Evolutionary conservation across 1,140 invertebrate species (phyloP), one percentile per base, ranked within the genome.

Genomic region (Lamellibrachia luymesi): DNA sequence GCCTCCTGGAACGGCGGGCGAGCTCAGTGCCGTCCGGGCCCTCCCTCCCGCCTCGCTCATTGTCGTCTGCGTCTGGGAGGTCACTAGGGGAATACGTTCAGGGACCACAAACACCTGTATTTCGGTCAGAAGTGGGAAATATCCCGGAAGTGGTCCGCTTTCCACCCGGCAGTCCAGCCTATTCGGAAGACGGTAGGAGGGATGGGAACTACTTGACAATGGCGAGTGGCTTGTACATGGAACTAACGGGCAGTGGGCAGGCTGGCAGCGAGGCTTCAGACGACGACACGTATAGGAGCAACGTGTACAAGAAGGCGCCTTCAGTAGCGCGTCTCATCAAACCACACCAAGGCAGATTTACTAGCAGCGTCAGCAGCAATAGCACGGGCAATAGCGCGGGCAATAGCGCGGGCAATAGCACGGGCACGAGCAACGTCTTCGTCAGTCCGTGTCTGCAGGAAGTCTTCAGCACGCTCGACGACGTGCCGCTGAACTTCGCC

Each of bases 401-500:
- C 92, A 38, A 64, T 8, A 38, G 38, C 38, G 22, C 22, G 27
- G 89, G 56, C 92, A 38, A 64, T 8, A 50, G 64, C 64, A 64
- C 38, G 6, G 51, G 51, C 38, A 64, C 92, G 2, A 50, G 51
- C 51, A 64, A 0, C 38, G 22, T 10, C 38, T 22, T 5, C 7
- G 27, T 51, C 92, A 52, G 27, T 51, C 38, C 51, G 38, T 64
- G 92, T 7, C 92, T 51, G 50, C 27, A 64, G 49, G 5, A 52
- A 10, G 27, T 52, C 4, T 92, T 51, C 51, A 50, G 51, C 4
- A 52, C 27, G 4, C 51, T 51, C 92, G 92, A 51, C 92, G 92
- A 92, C 38, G 56, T 92, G 8, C 92, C 92, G 92, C 92, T 92
- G 92, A 52, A 51, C 92, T 51, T 92, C 51, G 49, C 92, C 49